phyloP scores from a whole-genome alignment of 2,797 vertebrate species.

The Microtus obscurus region DNA sequence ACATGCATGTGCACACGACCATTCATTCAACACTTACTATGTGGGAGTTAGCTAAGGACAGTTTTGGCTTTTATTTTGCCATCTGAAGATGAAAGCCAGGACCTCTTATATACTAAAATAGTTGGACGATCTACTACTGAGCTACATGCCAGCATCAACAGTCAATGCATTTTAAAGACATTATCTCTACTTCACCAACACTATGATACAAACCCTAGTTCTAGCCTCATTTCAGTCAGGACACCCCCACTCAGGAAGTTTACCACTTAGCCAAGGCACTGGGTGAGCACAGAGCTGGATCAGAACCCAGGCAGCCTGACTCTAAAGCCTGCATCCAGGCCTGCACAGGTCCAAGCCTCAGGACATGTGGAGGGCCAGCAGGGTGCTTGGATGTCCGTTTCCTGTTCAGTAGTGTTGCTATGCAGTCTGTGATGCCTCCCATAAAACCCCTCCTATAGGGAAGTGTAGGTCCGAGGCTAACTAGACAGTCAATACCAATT shows the following conservation, averaged over 20 bases:
- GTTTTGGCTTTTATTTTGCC: not conserved
- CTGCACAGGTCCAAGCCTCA: not conserved
- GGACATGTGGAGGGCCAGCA: not conserved
- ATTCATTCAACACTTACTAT: accelerated
- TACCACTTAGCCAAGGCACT: not conserved
- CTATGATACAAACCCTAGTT: not conserved
- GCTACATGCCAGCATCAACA: not conserved
- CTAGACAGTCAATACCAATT: not conserved
- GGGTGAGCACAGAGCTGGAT: not conserved
- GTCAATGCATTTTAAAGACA: not conserved
- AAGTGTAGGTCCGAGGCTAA: not conserved
- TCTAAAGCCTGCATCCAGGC: not conserved
- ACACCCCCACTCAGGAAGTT: not conserved
- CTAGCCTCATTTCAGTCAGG: not conserved
- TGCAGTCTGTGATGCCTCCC: not conserved
- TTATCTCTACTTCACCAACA: not conserved
- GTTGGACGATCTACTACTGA: not conserved
- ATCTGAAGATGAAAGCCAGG: not conserved
- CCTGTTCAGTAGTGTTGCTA: not conserved
- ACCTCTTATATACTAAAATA: not conserved
- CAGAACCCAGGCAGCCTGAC: not conserved
- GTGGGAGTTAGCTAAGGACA: not conserved
- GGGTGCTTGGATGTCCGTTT: not conserved
- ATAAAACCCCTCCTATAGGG: too few species aligned
- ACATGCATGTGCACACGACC: accelerated